Evolutionary conservation across 2,888 invertebrate genomes (phyloP), one percentile per base, ranked within the genome.

Genomic region (Catocala sponsa): DNA sequence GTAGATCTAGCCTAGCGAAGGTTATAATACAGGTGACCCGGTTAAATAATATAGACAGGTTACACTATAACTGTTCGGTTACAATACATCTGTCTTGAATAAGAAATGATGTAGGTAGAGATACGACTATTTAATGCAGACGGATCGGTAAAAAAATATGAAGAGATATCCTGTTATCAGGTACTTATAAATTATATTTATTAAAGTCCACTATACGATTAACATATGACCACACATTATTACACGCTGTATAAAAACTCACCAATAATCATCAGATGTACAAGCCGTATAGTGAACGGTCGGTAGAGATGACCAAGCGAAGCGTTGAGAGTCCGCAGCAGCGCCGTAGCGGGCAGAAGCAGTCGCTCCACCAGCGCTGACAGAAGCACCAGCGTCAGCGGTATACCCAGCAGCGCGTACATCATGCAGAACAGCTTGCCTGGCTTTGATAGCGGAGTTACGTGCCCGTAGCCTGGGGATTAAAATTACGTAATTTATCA

Each of bases 401-500:
- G 98, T 72, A 98, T 98, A 2, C 98, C 97, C 60, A 98, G 94
- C 62, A 97, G 90, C 0, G 98, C 98, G 92, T 98, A 98, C 57
- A 97, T 87, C 88, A 98, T 97, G 91, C 98, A 98, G 94, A 98
- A 98, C 59, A 98, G 91, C 91, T 98, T 98, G 35, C 98, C 98
- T 0, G 96, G 97, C 88, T 97, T 96, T 52, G 98, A 97, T 12
- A 98, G 93, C 0, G 98, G 98, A 0, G 98, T 97, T 56, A 98
- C 97, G 89, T 98, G 97, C 6, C 98, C 98, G 90, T 98, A 98
- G 55, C 98, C 98, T 98, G 90, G 85, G 72, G 1, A 25, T 44
- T 32, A 35, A 13, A 46, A 15, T 6, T 38, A 38, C 9, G 35
- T 9, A 25, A 25, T 25, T 25, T 25, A 15, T 1, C 15, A 15